Conservation (phyloP, 2,797 vertebrate species). For the Ctenopoma multispine region DNA sequence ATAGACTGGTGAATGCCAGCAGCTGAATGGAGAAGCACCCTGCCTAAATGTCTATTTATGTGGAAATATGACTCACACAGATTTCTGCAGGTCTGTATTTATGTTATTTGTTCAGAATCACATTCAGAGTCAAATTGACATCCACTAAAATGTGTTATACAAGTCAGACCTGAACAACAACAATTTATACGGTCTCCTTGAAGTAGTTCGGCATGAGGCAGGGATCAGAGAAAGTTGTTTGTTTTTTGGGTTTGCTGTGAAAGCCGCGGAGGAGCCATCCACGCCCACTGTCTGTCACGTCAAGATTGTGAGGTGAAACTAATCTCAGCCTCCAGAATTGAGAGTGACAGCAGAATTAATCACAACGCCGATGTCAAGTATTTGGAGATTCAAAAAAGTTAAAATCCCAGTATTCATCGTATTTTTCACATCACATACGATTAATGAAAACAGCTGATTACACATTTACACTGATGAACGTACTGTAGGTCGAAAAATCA, state of each 20-base stretch:
- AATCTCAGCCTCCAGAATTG: not conserved
- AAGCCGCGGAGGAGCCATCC: not conserved
- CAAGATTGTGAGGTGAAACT: slow-evolving; percentile 9
- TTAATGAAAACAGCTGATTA: too few species aligned
- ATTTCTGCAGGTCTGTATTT: not conserved
- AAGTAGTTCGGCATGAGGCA: not conserved
- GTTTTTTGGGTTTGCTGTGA: slow-evolving; percentile 19
- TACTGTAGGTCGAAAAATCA: too few species aligned
- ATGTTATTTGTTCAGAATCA: not conserved
- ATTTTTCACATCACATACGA: not conserved
- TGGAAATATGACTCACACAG: not conserved
- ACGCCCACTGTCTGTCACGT: slow-evolving; percentile 27
- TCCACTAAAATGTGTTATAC: slow-evolving; percentile 33
- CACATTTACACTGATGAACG: too few species aligned
- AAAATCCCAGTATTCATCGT: not conserved
- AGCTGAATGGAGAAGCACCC: slow-evolving; percentile 18
- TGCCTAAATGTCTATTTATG: not conserved
- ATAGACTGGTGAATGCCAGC: slow-evolving; percentile 19
- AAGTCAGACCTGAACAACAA: slow-evolving; percentile 53
- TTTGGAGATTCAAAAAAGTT: not conserved
- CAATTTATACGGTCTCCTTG: not conserved
- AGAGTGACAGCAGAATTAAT: slow-evolving; percentile 19
- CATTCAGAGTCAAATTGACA: not conserved
- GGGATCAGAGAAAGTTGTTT: not conserved
- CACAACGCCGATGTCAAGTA: not conserved